Percentiles rank a stretch among this genome's conserved stretches.
phyloP scores from a whole-genome alignment of 1,140 invertebrate species.

The Hyposmocoma kahamanoa region DNA sequence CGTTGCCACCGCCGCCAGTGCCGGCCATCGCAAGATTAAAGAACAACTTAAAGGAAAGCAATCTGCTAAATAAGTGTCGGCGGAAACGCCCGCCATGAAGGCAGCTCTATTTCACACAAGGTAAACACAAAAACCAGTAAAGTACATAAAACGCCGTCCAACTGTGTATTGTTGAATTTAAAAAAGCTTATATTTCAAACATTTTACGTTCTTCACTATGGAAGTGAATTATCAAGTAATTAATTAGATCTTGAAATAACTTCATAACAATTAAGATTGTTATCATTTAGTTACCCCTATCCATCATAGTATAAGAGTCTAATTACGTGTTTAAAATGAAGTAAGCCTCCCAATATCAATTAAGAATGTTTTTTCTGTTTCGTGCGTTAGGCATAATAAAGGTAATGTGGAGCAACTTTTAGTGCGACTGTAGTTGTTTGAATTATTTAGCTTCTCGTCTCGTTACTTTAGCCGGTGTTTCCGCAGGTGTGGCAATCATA shows the following conservation, averaged over 20 bases:
- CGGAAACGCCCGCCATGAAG: conserved; percentile 13
- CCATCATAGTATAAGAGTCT: conserved; percentile 1
- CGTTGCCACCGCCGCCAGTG: too few relatives aligned
- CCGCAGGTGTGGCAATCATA: conserved; percentile 69
- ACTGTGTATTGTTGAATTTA: too few relatives aligned
- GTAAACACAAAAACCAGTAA: too few relatives aligned
- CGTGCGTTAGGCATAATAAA: not conserved
- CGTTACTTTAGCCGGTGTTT: conserved; percentile 60
- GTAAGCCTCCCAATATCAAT: not conserved
- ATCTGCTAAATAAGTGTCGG: conserved; percentile 73
- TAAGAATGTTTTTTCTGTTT: not conserved
- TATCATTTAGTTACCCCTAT: not conserved
- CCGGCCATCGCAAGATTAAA: conserved; percentile 67
- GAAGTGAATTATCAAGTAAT: too few relatives aligned
- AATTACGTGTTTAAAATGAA: conserved; percentile 14
- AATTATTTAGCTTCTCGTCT: conserved; percentile 66
- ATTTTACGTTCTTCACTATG: too few relatives aligned
- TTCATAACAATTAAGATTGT: not conserved
- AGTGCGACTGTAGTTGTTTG: conserved; percentile 27
- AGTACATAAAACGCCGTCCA: too few relatives aligned
- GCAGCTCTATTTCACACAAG: conserved; percentile 36
- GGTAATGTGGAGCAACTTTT: not conserved
- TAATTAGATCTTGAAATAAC: too few relatives aligned
- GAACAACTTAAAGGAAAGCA: conserved; percentile 74
- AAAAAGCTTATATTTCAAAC: too few relatives aligned